Base-by-base conservation (phyloP, 2,888 invertebrate genomes). In the Rotaria socialis region DNA sequence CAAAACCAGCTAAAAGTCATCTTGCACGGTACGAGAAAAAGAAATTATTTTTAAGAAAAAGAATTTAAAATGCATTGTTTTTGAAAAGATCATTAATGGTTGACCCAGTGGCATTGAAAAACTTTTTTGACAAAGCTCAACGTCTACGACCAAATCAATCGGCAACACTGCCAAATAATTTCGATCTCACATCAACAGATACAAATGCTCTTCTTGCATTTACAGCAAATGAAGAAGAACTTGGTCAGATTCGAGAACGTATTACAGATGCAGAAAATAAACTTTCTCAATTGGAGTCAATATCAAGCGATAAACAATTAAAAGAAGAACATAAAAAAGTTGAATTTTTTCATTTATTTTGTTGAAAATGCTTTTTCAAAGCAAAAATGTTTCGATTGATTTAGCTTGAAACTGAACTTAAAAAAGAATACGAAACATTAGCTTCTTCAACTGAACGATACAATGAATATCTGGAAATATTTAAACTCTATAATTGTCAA, bases 401-500 rank as follows among this genome's bases (percentile, higher is more conserved):
- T 47, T 43, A 80, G 80, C 35, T 80, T 5, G 47, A 80, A 80
- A n/a, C 47, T 47, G 80, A 80, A 80, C n/a, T 47, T n/a, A 80
- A 80, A 43, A 47, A 80, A 47, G 47, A 80, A 80, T 47, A 47
- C 24, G 47, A 80, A 80, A 80, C 80, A n/a, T 80, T 47, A 47
- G 7, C 22, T 11, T n/a, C 47, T 41, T 47, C n/a, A 80, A 47
- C 47, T 47, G 43, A 43, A 11, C 43, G 47, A 10, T 80, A 80
- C 35, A 80, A 80, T 47, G 11, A 80, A 80, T 47, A n/a, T 24
- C 24, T 47, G 24, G 80, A 80, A 22, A 11, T 80, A 47, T 47
- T 80, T n/a, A 80, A 80, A 80, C 47, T 80, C 10, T 80, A 80
- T n/a, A 14, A 80, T 47, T 80, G 80, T 80, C 80, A 43, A 80